Evolutionary conservation across 2,797 vertebrate species (phyloP).

Genomic region (Eutrigla gurnardus): DNA sequence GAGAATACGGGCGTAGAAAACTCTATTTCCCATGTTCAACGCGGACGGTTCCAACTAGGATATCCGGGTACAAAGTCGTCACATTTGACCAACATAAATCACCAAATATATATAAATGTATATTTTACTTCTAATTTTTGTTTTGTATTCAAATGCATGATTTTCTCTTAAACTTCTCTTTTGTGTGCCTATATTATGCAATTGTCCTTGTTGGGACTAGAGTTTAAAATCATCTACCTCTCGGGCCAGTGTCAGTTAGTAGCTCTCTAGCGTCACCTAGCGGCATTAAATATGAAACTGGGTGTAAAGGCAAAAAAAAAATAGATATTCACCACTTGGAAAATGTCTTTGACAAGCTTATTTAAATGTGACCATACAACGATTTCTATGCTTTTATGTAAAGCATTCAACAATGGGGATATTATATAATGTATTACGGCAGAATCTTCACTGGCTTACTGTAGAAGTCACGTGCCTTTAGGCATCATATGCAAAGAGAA

Average conservation of each 20-base stretch:
- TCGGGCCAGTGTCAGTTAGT: neutral
- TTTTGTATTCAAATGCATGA: accelerated
- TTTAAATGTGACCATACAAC: neutral
- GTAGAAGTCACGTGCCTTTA: neutral
- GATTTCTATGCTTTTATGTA: neutral
- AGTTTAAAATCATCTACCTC: neutral
- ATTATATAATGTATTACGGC: neutral
- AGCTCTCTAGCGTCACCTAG: conserved; percentile 59
- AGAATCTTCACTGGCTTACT: neutral
- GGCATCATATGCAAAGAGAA: neutral
- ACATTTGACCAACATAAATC: conserved; percentile 14
- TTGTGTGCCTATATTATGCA: neutral
- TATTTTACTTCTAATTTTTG: neutral
- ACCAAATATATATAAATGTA: neutral
- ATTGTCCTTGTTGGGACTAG: neutral
- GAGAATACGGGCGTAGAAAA: conserved; percentile 66
- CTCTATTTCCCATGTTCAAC: conserved; percentile 72
- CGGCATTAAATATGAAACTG: conserved; percentile 12
- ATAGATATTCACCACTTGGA: neutral
- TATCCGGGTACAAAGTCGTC: conserved; percentile 72
- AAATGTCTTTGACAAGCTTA: neutral
- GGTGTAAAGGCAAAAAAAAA: no score
- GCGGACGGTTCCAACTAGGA: conserved; percentile 57
- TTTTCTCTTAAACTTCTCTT: accelerated
- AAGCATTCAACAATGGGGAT: neutral